Conservation (phyloP, 2,113 vertebrate genomes). For the Phyllostomus hastatus region DNA sequence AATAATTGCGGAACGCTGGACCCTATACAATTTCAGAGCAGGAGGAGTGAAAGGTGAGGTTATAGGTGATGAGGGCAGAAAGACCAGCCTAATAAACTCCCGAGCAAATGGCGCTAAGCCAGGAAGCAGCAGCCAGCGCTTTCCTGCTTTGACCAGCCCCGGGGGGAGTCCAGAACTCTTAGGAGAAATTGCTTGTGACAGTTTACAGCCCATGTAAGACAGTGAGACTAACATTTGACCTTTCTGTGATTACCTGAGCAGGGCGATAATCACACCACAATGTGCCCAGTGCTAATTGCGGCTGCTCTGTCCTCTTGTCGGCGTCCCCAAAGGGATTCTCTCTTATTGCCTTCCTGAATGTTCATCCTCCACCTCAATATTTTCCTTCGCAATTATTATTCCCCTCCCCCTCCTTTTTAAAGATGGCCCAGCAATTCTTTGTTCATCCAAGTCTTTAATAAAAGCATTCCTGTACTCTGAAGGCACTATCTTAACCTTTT, state of each 20-base stretch:
- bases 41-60: no score
- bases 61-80: not conserved
- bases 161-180: not conserved
- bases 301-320: not conserved
- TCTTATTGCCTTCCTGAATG: slow-evolving; percentile 43
- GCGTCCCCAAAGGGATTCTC: slow-evolving; percentile 41
- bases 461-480: slow-evolving; percentile 59
- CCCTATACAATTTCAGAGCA: not conserved
- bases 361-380: slow-evolving; percentile 54
- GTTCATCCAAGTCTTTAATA: slow-evolving; percentile 57
- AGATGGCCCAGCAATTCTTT: slow-evolving; percentile 29
- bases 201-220: not conserved
- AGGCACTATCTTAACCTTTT: slow-evolving; percentile 73
- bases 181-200: not conserved
- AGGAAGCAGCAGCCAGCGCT: not conserved
- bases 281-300: not conserved
- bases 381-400: slow-evolving; percentile 51
- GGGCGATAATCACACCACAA: not conserved
- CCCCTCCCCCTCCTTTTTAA: slow-evolving; percentile 41
- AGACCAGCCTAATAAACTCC: not conserved
- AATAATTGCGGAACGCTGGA: not conserved
- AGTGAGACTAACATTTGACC: not conserved
- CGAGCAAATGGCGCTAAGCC: not conserved
- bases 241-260: not conserved
- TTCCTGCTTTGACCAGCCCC: not conserved